These are phyloP conservation scores for Drosophila tropicalis DNA, from an alignment of 1,140 invertebrate species.

Conservation along the genomic window DNA sequence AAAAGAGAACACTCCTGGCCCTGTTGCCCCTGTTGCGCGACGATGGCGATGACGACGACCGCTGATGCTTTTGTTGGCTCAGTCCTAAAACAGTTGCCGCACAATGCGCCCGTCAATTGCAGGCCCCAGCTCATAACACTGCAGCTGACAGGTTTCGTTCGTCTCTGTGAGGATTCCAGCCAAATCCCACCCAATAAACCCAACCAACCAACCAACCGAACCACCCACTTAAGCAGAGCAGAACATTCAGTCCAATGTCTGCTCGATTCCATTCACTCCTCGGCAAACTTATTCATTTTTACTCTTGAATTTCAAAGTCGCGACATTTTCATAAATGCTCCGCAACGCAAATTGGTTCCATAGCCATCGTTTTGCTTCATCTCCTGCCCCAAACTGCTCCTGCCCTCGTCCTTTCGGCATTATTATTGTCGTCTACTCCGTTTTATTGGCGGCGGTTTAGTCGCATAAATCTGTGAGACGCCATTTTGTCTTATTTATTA, in stretches of 20 bases:
- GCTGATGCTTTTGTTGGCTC: constrained; percentile 59
- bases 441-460: constrained; percentile 58
- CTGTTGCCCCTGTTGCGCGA: constrained; percentile 63
- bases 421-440: constrained; percentile 62
- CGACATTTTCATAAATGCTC: constrained; percentile 40
- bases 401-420: background rate
- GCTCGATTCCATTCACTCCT: constrained; percentile 49
- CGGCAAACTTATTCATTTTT: constrained; percentile 63
- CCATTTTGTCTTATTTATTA: constrained; percentile 78
- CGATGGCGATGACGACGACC: constrained; percentile 26
- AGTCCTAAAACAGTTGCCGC: constrained; percentile 72
- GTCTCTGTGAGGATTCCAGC: constrained; percentile 14
- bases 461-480: constrained; percentile 65
- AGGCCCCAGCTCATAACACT: constrained; percentile 46
- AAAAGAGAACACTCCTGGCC: constrained; percentile 14
- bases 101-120: constrained; percentile 79
- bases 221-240: constrained; percentile 20
- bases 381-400: background rate
- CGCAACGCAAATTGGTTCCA: constrained; percentile 67
- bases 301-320: constrained; percentile 69
- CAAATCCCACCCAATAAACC: constrained; percentile 24
- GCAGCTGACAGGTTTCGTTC: constrained; percentile 66
- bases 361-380: constrained; percentile 14
- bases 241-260: constrained; percentile 25
- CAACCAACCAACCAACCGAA: background rate